Evolutionary conservation across 2,797 vertebrate genomes (phyloP).

Genomic region (Silurus aristotelis): DNA sequence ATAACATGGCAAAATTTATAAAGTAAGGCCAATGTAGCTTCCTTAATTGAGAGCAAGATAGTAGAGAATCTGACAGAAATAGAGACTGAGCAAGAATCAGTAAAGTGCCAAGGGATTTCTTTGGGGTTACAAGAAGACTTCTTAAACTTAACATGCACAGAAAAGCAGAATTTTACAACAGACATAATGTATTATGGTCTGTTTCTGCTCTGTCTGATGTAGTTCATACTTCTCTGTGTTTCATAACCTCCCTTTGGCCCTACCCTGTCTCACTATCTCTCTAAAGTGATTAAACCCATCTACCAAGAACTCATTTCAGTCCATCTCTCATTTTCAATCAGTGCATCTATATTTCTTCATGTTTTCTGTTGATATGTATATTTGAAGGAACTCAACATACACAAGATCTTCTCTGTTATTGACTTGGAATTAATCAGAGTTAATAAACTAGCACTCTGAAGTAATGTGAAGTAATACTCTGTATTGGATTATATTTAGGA

Average conservation of each 20-base stretch:
- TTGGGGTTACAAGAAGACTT: background rate
- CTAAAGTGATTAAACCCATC: background rate
- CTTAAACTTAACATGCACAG: background rate
- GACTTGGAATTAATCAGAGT: background rate
- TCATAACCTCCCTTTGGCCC: background rate
- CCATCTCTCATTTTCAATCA: background rate
- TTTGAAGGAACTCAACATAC: background rate
- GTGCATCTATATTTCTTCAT: background rate
- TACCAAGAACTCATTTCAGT: no score
- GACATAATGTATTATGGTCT: conserved; percentile 47
- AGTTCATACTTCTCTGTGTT: conserved; percentile 58
- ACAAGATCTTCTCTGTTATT: background rate
- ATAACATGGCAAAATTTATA: background rate
- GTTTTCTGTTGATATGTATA: background rate
- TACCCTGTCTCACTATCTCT: background rate
- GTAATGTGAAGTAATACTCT: background rate
- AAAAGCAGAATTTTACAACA: conserved; percentile 64
- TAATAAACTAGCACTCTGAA: background rate
- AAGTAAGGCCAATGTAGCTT: background rate
- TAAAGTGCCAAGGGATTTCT: background rate
- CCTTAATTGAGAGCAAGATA: background rate
- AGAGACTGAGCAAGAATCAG: background rate
- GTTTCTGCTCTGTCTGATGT: conserved; percentile 56
- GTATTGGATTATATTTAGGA: background rate
- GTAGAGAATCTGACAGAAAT: background rate